Evolutionary conservation across 2,113 vertebrate genomes (phyloP).

Genomic region (Platichthys flesus): DNA sequence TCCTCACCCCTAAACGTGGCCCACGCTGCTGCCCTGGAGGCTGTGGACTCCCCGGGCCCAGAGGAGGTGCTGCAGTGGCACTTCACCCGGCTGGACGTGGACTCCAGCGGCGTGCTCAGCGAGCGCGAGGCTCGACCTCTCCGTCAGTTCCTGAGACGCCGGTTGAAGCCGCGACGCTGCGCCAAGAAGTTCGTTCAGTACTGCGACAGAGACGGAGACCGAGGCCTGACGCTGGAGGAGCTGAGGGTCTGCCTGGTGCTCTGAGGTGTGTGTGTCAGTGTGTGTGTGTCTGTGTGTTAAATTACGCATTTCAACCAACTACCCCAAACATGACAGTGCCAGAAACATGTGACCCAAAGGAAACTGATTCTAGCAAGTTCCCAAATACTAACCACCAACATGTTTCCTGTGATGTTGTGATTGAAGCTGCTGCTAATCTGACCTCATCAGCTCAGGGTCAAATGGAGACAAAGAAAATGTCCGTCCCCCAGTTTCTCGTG

Average conservation of each 20-base stretch:
- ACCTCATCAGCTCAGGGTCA: no score
- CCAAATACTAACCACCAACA: no score
- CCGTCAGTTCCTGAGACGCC: slow-evolving; percentile 65
- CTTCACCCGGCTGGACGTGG: slow-evolving; percentile 72
- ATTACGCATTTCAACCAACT: no score
- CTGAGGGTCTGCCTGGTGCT: slow-evolving; percentile 72
- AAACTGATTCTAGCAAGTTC: no score
- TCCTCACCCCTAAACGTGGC: background rate
- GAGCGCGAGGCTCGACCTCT: slow-evolving; percentile 73
- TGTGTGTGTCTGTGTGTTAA: background rate
- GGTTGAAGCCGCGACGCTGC: slow-evolving; percentile 71
- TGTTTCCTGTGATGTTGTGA: no score
- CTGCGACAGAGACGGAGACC: slow-evolving; percentile 74
- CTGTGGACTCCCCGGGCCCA: slow-evolving; percentile 2
- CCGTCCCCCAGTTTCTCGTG: no score
- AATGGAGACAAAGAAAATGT: no score
- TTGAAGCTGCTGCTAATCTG: no score
- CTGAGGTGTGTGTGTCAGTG: slow-evolving; percentile 31
- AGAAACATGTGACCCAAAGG: no score
- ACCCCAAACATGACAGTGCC: no score
- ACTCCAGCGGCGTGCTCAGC: slow-evolving; percentile 69
- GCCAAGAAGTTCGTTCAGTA: slow-evolving; percentile 76
- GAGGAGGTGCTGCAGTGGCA: slow-evolving; percentile 69
- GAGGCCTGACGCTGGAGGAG: slow-evolving; percentile 67
- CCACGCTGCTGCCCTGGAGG: slow-evolving; percentile 4